Conservation (phyloP, 2,113 vertebrate genomes). For the Rhinolophus ferrumequinum region DNA sequence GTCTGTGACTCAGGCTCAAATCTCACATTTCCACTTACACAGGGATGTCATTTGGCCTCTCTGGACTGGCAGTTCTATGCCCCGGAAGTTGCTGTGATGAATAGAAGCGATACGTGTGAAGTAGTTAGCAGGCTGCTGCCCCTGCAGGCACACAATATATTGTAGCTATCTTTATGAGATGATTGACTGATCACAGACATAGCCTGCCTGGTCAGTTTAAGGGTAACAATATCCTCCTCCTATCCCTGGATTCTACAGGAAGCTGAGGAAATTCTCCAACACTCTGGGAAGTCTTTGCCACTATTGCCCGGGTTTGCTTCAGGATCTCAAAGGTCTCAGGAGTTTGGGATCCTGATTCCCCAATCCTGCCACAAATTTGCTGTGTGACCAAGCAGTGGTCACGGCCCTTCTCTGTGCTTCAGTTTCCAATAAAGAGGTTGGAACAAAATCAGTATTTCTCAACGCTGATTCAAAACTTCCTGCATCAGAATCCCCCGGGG, state of each 20-base stretch:
- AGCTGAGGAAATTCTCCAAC: background rate
- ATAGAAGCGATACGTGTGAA: background rate
- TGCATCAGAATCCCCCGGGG: background rate
- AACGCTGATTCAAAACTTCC: background rate
- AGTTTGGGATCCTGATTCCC: background rate
- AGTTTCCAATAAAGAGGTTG: background rate
- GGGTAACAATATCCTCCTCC: background rate
- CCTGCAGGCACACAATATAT: rapidly evolving
- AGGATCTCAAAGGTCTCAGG: background rate
- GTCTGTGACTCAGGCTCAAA: background rate
- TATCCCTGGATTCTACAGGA: background rate
- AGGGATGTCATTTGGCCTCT: background rate
- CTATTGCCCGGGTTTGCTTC: background rate
- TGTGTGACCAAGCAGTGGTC: background rate
- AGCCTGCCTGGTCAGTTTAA: background rate
- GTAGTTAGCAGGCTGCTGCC: rapidly evolving
- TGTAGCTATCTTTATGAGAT: background rate
- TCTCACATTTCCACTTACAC: background rate
- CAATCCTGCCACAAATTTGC: background rate
- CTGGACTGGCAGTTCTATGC: background rate
- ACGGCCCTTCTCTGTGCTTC: background rate
- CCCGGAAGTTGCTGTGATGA: rapidly evolving
- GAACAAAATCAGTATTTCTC: background rate
- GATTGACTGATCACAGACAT: background rate
- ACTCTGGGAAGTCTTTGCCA: background rate